phyloP scores from a whole-genome alignment of 2,113 vertebrate species.

The Plecotus auritus region DNA sequence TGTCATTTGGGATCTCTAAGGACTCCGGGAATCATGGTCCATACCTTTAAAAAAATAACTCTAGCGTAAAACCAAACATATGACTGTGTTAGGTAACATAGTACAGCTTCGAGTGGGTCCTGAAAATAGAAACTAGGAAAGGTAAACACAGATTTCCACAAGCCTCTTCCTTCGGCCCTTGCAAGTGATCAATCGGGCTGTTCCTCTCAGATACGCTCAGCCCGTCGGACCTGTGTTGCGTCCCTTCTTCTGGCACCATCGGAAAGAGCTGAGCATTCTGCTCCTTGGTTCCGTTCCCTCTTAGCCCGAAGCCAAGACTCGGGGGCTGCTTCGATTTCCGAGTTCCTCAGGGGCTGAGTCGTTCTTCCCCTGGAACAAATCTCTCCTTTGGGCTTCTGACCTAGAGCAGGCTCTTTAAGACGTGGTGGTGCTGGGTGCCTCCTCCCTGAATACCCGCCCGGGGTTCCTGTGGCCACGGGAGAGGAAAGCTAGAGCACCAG shows the following conservation, averaged over 20 bases:
- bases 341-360: background rate
- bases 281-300: background rate
- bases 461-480: background rate
- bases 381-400: background rate
- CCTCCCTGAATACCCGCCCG: too few relatives aligned
- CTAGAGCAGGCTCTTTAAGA: background rate
- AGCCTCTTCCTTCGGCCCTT: background rate
- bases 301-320: background rate
- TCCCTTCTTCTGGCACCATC: background rate
- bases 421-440: background rate
- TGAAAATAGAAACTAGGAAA: background rate
- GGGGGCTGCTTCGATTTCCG: background rate
- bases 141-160: background rate
- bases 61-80: background rate
- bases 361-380: background rate
- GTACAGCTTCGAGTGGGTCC: background rate
- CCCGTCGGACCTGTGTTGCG: background rate
- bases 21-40: background rate
- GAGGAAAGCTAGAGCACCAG: background rate
- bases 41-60: background rate
- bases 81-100: background rate
- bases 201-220: background rate
- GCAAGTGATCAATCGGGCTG: background rate
- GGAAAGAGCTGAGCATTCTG: background rate
- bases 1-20: background rate